These are phyloP conservation scores for Stegostoma tigrinum DNA, from an alignment of 2,113 vertebrate genomes.

Conservation along the genomic window DNA sequence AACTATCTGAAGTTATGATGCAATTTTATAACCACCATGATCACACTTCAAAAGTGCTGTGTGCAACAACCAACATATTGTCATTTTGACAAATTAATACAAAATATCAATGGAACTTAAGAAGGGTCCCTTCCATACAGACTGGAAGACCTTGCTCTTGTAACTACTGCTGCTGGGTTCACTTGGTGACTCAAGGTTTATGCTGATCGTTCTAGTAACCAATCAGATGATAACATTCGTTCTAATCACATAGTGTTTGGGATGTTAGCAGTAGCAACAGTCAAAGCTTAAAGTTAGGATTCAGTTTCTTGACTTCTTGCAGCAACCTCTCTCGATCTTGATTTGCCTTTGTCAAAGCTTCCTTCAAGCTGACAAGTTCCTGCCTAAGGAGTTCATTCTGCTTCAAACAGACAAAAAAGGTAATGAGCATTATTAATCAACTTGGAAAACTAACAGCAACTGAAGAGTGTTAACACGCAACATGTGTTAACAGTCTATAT, in stretches of 20 bases:
- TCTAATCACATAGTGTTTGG: background rate
- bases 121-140: background rate
- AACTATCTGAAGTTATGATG: background rate
- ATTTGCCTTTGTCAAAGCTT: slow-evolving; percentile 67
- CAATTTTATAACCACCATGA: background rate
- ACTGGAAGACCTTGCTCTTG: background rate
- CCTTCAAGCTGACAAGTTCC: slow-evolving; percentile 61
- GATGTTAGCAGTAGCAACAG: background rate
- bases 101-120: background rate
- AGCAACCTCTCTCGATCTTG: slow-evolving; percentile 74
- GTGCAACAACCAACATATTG: background rate
- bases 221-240: background rate
- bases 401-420: background rate
- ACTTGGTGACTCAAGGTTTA: background rate
- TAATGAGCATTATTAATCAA: background rate
- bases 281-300: slow-evolving; percentile 81
- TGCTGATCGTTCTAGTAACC: background rate
- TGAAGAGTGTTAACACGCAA: background rate
- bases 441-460: background rate
- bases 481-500: background rate
- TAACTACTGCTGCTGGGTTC: background rate
- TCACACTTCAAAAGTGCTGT: background rate
- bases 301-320: slow-evolving; percentile 78
- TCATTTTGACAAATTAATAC: background rate
- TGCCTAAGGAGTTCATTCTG: slow-evolving; percentile 55